These are phyloP conservation scores for Rhadina sibilatrix DNA, from an alignment of 2,113 vertebrate species.

Conservation along the genomic window DNA sequence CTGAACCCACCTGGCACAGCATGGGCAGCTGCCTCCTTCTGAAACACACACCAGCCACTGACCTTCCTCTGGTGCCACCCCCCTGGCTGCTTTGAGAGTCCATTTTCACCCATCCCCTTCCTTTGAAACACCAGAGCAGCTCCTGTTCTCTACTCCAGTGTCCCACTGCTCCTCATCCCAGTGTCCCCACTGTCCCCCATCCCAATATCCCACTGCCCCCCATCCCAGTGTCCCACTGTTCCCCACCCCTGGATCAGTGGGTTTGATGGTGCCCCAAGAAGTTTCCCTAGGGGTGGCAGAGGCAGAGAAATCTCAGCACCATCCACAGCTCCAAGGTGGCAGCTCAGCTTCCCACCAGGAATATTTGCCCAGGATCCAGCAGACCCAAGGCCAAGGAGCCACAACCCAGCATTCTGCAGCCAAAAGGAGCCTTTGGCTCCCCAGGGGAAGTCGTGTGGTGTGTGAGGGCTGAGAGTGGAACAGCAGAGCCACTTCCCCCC, in stretches of 20 bases:
- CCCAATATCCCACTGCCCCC: background rate
- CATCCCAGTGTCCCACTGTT: background rate
- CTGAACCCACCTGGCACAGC: background rate
- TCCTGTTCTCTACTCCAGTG: background rate
- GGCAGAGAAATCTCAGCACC: background rate
- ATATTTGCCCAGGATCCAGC: background rate
- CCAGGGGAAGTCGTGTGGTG: background rate
- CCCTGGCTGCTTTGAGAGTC: accelerated
- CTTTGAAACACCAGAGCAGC: background rate
- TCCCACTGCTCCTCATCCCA: background rate
- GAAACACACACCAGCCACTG: background rate
- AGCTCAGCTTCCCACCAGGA: background rate
- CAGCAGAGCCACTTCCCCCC: background rate
- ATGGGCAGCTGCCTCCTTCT: accelerated
- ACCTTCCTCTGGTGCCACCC: too few species aligned
- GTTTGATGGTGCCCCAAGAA: background rate
- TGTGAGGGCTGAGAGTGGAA: background rate
- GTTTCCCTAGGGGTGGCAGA: accelerated
- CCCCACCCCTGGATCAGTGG: background rate
- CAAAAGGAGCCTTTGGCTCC: background rate
- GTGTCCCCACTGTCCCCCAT: background rate
- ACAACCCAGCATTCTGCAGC: background rate
- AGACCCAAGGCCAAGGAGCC: too few species aligned
- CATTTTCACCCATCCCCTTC: background rate
- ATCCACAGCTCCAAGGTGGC: accelerated